Conservation (phyloP, 2,113 vertebrate species). For the Gnathochromis pfefferi region DNA sequence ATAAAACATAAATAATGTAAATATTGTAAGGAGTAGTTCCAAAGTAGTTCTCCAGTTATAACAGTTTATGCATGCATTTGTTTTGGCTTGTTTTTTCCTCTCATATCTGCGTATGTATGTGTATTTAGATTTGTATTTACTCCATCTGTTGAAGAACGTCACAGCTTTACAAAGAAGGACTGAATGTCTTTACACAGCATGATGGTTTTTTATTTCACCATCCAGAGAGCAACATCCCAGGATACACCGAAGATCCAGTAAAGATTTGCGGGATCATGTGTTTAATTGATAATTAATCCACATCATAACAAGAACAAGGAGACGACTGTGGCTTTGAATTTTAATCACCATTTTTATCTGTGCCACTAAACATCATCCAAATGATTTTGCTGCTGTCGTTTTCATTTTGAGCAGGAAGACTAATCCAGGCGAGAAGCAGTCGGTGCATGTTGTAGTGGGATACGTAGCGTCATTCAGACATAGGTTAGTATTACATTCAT, state of each 20-base stretch:
- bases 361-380: neutral
- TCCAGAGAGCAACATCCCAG: slow-evolving; percentile 20
- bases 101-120: neutral
- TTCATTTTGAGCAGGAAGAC: neutral
- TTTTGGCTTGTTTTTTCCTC: neutral
- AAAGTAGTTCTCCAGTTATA: neutral
- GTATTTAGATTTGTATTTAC: slow-evolving; percentile 29
- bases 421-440: neutral
- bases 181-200: slow-evolving; percentile 2
- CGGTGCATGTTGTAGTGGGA: neutral
- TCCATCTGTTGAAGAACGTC: slow-evolving; percentile 1
- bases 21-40: neutral
- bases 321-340: slow-evolving; percentile 50
- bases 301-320: slow-evolving; percentile 60
- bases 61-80: neutral
- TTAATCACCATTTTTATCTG: slow-evolving; percentile 31
- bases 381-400: neutral
- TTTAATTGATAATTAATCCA: slow-evolving; percentile 69
- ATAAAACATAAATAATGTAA: neutral
- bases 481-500: neutral
- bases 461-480: neutral
- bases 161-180: slow-evolving; percentile 8
- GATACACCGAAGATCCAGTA: slow-evolving; percentile 22
- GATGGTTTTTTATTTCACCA: slow-evolving; percentile 29
- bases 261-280: slow-evolving; percentile 48